Evolutionary conservation across 2,797 vertebrate genomes (phyloP).

Genomic region (Dromococcyx pavoninus): DNA sequence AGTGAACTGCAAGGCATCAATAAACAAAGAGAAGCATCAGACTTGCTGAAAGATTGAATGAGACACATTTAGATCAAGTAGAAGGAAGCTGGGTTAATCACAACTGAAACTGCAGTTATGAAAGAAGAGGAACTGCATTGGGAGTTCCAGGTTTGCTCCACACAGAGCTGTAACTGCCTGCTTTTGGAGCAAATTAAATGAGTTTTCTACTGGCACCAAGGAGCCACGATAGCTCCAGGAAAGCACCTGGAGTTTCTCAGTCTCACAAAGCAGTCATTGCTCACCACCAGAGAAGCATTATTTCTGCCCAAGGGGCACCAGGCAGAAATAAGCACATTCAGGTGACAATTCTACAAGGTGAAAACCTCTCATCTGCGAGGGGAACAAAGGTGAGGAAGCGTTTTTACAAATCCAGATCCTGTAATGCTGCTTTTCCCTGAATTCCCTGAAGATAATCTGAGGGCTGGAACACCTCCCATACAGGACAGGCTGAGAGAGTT

Average conservation of each 20-base stretch:
- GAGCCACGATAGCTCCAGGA: background rate
- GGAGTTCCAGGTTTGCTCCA: background rate
- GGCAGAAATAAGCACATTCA: slow-evolving; percentile 45
- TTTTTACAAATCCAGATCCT: background rate
- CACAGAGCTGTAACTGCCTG: background rate
- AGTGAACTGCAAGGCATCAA: background rate
- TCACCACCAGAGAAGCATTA: background rate
- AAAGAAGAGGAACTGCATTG: background rate
- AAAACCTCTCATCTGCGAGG: background rate
- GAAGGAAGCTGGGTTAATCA: slow-evolving; percentile 3
- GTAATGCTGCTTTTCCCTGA: background rate
- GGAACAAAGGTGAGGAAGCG: background rate
- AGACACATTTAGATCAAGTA: background rate
- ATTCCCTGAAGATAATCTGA: too few species aligned
- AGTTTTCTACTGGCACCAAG: background rate
- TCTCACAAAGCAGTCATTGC: background rate
- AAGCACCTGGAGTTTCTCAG: background rate
- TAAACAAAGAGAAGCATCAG: background rate
- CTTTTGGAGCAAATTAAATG: background rate
- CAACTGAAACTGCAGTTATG: background rate
- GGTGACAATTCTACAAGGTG: background rate
- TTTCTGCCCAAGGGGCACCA: background rate
- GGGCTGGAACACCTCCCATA: too few species aligned
- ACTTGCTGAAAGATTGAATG: background rate
- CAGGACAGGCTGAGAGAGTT: too few species aligned